phyloP scores from a whole-genome alignment of 2,113 vertebrate genomes.

The Chlorodrepanis virens region DNA sequence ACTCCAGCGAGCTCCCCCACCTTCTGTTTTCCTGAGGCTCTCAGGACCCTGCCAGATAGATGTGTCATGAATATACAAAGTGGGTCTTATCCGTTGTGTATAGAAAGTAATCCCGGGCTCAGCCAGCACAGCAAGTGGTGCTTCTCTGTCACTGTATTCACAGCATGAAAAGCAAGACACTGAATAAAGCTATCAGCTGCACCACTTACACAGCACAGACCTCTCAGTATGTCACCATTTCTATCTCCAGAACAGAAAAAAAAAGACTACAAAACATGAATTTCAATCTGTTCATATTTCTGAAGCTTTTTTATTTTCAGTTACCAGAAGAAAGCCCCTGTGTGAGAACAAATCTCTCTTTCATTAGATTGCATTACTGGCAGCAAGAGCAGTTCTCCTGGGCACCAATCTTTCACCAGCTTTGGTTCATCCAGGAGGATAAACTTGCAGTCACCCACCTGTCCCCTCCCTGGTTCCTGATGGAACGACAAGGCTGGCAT shows the following conservation, averaged over 20 bases:
- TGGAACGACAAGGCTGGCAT: neutral
- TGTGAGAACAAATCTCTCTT: neutral
- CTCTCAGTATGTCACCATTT: neutral
- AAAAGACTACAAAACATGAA: neutral
- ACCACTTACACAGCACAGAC: neutral
- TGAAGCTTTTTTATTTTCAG: neutral
- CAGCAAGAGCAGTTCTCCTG: neutral
- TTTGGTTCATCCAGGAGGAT: neutral
- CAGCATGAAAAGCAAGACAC: neutral
- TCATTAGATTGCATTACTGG: neutral
- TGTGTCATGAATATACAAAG: neutral
- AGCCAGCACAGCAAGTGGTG: neutral
- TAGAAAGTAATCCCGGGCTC: fast-evolving
- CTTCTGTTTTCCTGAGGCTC: neutral
- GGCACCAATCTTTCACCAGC: neutral
- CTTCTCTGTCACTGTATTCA: neutral
- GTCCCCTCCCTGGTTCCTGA: neutral
- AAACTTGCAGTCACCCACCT: neutral
- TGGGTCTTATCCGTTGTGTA: neutral
- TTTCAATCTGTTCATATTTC: neutral
- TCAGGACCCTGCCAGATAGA: neutral
- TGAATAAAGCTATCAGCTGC: neutral
- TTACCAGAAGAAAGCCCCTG: neutral
- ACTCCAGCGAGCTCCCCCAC: neutral
- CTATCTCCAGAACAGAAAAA: neutral